Base-by-base conservation (phyloP, 2,113 vertebrate species). In the Miniopterus natalensis region DNA sequence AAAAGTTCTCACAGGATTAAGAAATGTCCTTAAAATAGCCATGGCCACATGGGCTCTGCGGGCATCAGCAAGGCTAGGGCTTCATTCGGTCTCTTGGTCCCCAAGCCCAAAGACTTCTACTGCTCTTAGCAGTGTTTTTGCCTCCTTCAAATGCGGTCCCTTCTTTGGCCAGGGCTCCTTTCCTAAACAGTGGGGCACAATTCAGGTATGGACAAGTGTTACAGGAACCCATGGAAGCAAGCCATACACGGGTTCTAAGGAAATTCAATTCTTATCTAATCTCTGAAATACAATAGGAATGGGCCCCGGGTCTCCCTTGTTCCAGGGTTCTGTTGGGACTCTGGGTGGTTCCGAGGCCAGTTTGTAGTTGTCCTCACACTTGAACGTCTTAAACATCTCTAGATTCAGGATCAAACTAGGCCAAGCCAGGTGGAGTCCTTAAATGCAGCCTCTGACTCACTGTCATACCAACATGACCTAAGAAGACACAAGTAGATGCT, bases 1-100 rank as follows among this genome's bases (percentile, higher is more conserved):
- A 65, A 97, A 97, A 96, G 89, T 97, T 96, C 96, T 97, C 94
- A 20, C 65, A 90, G 88, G 86, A 98, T 96, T 95, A 96, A 18
- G 65, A 97, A 97, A 96, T 92, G 96, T 83, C 96, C 96, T 94
- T 91, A 91, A 97, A 97, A 96, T 90, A 89, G 5, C 89, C 85
- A 18, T 0, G 47, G 74, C 96, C 97, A 97, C 97, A 96, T 96
- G 96, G 94, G 42, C 61, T 90, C 94, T 21, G 17, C 18, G 93
- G 78, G 87, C 86, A 53, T 88, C 55, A 42, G 87, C 84, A 84
- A 93, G 74, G n/a, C 70, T 42, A 40, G 27, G 57, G 80, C 85
- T 84, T 51, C 80, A 70, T 78, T 65, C 83, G 70, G 74, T 61
- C 84, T 70, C 85, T 79, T 25, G 89, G 95, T 78, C 83, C 3